A percentile compares a stretch with the other conserved stretches of the same genome.
Conservation (phyloP, 2,113 vertebrate species). For the Alosa alosa region DNA sequence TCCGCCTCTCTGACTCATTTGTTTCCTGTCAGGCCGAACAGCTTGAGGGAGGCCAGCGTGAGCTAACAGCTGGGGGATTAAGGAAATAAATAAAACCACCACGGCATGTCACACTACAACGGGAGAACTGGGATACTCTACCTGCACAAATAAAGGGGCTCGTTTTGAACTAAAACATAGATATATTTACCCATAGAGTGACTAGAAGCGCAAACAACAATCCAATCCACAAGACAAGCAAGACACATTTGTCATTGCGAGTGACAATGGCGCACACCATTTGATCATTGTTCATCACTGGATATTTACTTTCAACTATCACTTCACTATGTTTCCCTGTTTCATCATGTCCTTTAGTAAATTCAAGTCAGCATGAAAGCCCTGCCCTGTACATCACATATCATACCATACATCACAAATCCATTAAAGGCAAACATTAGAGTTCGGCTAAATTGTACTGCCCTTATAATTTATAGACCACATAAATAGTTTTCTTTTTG, state of each 20-base stretch:
- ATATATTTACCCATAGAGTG: no score
- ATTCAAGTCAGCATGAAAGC: neutral
- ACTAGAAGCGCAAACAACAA: no score
- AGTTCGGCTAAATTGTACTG: neutral
- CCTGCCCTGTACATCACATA: neutral
- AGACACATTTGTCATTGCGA: neutral
- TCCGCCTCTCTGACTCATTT: constrained; percentile 44
- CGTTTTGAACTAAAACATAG: neutral
- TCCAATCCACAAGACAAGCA: neutral
- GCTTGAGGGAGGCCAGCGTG: constrained; percentile 21
- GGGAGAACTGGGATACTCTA: neutral
- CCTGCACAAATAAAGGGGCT: neutral
- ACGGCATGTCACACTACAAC: neutral
- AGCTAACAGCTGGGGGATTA: constrained; percentile 19
- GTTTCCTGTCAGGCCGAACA: constrained; percentile 34
- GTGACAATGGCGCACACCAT: neutral
- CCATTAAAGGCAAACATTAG: neutral
- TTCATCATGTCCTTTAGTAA: neutral
- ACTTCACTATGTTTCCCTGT: neutral
- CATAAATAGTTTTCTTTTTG: neutral
- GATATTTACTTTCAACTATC: neutral
- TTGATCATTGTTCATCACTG: neutral
- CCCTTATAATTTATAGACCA: neutral
- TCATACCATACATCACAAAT: neutral
- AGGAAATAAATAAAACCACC: constrained; percentile 33